Percentiles rank a stretch among this genome's conserved stretches.
These are phyloP conservation scores for Glossophaga mutica DNA, from an alignment of 2,797 vertebrate genomes.

Conservation along the genomic window DNA sequence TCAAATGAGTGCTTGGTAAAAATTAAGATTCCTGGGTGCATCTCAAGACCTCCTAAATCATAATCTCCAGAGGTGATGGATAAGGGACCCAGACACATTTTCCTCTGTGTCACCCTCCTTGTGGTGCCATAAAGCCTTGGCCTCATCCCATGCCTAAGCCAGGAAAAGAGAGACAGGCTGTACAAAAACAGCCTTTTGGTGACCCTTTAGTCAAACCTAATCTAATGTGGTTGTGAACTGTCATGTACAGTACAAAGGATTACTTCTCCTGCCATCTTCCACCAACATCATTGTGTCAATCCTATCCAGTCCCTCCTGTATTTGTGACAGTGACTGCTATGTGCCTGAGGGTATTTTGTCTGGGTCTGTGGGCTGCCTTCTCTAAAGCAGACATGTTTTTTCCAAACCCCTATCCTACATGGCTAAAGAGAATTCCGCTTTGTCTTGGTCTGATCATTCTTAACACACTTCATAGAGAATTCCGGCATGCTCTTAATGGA, in stretches of 20 bases:
- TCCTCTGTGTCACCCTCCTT: rapidly evolving
- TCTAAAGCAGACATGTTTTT: not conserved
- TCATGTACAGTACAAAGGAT: not conserved
- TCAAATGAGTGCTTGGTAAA: not conserved
- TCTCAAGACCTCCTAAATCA: not conserved
- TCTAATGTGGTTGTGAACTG: not conserved
- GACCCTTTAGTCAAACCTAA: not conserved
- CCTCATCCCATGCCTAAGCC: not conserved
- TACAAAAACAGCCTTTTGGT: not conserved
- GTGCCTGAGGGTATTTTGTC: not conserved
- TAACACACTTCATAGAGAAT: slow-evolving; percentile 31
- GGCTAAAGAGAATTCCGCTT: not conserved
- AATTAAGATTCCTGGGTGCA: not conserved
- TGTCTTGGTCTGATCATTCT: slow-evolving; percentile 28
- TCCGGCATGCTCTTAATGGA: slow-evolving; percentile 22
- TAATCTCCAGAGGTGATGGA: not conserved
- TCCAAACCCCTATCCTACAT: not conserved
- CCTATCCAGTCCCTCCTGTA: not conserved
- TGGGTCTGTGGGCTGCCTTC: not conserved
- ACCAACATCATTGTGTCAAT: not conserved
- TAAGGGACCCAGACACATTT: not conserved
- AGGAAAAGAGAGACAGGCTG: not conserved
- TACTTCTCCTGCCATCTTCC: not conserved
- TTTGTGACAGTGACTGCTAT: not conserved
- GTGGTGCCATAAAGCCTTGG: not conserved